Conservation (phyloP, 2,797 vertebrate genomes). For the Xerus rutilus region DNA sequence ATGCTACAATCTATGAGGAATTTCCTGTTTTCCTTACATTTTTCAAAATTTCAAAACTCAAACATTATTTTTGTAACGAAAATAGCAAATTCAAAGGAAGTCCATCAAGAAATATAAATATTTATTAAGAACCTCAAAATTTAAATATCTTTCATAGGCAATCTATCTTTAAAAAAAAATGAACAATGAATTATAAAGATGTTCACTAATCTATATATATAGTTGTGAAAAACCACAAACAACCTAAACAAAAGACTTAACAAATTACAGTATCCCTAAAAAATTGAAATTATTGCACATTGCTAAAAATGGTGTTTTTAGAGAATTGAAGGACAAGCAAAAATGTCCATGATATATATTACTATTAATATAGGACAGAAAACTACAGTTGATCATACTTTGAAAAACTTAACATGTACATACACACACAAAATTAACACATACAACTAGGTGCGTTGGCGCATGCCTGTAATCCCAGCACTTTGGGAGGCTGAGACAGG, state of each 20-base stretch:
- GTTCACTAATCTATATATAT: not conserved
- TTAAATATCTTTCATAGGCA: slow-evolving; percentile 5
- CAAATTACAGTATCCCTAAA: slow-evolving; percentile 2
- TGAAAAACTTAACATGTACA: not conserved
- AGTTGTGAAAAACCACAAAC: not conserved
- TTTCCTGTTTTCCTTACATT: not conserved
- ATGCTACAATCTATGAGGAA: not conserved
- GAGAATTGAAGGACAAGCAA: not conserved
- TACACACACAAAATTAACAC: not conserved
- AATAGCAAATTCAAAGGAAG: not conserved
- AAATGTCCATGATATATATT: not conserved
- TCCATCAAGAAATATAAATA: slow-evolving; percentile 8
- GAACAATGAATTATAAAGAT: not conserved
- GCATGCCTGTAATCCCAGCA: no score
- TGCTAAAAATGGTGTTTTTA: slow-evolving; percentile 9
- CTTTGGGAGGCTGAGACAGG: no score
- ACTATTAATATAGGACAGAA: not conserved
- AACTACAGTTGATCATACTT: not conserved
- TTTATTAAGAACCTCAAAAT: slow-evolving; percentile 12
- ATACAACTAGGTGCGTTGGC: not conserved
- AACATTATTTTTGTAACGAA: not conserved
- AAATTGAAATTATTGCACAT: not conserved
- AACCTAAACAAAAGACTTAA: not conserved
- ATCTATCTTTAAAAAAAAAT: slow-evolving; percentile 9
- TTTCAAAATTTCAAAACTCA: slow-evolving; percentile 35